phyloP scores from a whole-genome alignment of 2,113 vertebrate genomes.

The Manacus vitellinus region DNA sequence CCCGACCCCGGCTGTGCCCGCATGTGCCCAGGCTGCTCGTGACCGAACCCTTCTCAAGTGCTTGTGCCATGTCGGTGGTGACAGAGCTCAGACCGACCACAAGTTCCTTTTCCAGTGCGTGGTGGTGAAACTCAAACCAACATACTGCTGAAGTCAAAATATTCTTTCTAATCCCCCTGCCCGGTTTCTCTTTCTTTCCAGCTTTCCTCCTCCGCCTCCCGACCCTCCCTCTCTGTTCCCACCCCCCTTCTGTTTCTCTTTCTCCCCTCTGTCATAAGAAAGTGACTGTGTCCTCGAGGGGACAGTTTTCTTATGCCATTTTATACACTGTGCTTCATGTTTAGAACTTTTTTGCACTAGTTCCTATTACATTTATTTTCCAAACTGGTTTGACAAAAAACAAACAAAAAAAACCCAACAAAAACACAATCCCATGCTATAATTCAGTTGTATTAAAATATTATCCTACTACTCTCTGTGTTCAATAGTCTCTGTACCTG shows the following conservation, averaged over 20 bases:
- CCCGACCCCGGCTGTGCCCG: not conserved
- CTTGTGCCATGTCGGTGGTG: constrained; percentile 39
- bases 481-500: constrained; percentile 83
- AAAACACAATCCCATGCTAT: constrained; percentile 73
- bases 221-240: constrained; percentile 16
- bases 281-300: constrained; percentile 72
- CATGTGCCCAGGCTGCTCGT: constrained; percentile 43
- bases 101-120: constrained; percentile 27
- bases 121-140: constrained; percentile 8
- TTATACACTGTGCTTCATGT: constrained; percentile 85
- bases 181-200: constrained; percentile 45
- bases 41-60: constrained; percentile 70
- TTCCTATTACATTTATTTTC: constrained; percentile 82
- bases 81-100: constrained; percentile 29
- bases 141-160: constrained; percentile 58
- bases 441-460: constrained; percentile 81
- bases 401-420: constrained; percentile 22
- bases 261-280: constrained; percentile 68
- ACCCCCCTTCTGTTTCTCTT: constrained; percentile 62
- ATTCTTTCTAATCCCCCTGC: constrained; percentile 46
- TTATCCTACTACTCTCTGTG: constrained; percentile 82
- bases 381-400: constrained; percentile 74
- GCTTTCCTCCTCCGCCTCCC: constrained; percentile 35
- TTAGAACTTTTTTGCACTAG: constrained; percentile 85
- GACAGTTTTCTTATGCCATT: constrained; percentile 80